Evolutionary conservation across 2,888 invertebrate genomes (phyloP).

Genomic region (Papilio gigon): DNA sequence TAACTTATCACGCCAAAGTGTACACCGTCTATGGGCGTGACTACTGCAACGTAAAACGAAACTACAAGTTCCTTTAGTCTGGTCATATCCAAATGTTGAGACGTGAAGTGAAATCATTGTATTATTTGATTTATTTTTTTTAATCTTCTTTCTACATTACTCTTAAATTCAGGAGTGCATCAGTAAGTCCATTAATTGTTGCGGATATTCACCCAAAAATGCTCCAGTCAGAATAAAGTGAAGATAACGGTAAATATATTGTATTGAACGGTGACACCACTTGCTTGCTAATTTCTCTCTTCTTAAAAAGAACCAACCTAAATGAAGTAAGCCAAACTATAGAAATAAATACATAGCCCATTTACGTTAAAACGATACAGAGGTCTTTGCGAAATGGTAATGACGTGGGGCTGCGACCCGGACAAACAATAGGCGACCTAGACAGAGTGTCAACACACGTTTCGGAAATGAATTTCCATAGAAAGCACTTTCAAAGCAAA

Average conservation of each 20-base stretch:
- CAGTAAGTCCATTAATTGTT: too few species aligned
- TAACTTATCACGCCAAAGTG: slow-evolving; percentile 49
- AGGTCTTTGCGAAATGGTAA: slow-evolving; percentile 50
- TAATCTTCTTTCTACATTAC: background rate
- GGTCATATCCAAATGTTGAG: background rate
- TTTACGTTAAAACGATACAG: slow-evolving; percentile 1
- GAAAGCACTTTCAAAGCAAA: slow-evolving; percentile 55
- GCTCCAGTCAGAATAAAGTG: too few species aligned
- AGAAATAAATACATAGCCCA: slow-evolving; percentile 26
- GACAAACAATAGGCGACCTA: slow-evolving; percentile 55
- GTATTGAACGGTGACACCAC: background rate
- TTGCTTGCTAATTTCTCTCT: background rate
- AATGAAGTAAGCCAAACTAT: background rate
- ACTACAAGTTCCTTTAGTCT: background rate
- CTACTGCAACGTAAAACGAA: background rate
- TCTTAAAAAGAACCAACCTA: background rate
- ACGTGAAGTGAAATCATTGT: too few species aligned
- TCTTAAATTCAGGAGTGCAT: background rate
- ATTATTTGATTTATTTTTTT: too few species aligned
- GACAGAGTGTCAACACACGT: slow-evolving; percentile 59
- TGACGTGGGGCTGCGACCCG: slow-evolving; percentile 19
- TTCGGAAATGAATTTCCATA: slow-evolving; percentile 58
- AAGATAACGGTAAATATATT: background rate
- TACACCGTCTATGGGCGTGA: background rate
- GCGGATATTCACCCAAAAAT: background rate